Evolutionary conservation across 1,140 invertebrate species (phyloP).

Genomic region (Ridgeia piscesae): DNA sequence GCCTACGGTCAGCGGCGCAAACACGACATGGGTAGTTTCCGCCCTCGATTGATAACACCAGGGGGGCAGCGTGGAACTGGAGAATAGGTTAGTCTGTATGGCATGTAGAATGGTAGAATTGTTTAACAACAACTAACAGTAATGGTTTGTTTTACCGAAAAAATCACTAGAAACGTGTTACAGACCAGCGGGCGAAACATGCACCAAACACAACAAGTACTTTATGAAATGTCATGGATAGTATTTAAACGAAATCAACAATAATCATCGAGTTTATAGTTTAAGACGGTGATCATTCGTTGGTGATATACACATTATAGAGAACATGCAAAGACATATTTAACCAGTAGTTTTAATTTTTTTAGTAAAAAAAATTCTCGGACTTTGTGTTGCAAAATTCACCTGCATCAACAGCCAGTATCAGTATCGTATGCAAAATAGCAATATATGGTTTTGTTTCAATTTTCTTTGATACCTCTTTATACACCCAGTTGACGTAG

Average conservation of each 20-base stretch:
- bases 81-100: not conserved
- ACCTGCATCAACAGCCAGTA: no score
- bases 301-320: not conserved
- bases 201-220: not conserved
- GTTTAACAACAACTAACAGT: not conserved
- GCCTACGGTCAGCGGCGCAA: not conserved
- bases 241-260: not conserved
- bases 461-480: no score
- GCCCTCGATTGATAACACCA: not conserved
- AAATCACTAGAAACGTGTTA: not conserved
- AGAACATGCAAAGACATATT: no score
- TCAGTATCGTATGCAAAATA: no score
- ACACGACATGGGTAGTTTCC: not conserved
- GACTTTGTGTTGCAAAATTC: no score
- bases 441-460: no score
- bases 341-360: no score
- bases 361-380: no score
- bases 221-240: not conserved
- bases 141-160: not conserved
- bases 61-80: not conserved
- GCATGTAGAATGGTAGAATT: not conserved
- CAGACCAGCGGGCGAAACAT: not conserved
- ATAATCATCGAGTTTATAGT: not conserved
- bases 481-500: no score
- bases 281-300: not conserved